These are phyloP conservation scores for Albula goreensis DNA, from an alignment of 2,113 vertebrate genomes.

Conservation along the genomic window DNA sequence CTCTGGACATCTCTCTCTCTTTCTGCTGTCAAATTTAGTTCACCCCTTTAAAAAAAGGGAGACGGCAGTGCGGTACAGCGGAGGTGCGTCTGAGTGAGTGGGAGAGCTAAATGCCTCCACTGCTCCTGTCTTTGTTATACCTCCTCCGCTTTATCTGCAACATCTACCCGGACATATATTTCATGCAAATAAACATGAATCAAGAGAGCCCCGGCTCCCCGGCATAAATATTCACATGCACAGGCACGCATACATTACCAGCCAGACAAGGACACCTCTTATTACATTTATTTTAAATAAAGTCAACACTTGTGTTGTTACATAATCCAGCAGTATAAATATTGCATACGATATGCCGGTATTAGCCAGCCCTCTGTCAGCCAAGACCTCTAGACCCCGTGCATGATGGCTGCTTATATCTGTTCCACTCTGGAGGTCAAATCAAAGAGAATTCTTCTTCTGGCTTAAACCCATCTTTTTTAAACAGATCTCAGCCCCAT, in stretches of 20 bases:
- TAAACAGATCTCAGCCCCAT: conserved; percentile 71
- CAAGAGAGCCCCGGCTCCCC: conserved; percentile 28
- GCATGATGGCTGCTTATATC: conserved; percentile 48
- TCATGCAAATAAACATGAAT: conserved; percentile 61
- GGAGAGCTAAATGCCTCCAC: conserved; percentile 4
- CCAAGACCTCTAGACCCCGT: not conserved
- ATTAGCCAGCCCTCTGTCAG: conserved; percentile 24
- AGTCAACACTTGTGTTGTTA: conserved; percentile 51
- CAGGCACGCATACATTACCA: conserved; percentile 50
- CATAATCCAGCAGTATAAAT: conserved; percentile 50
- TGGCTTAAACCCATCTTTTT: conserved; percentile 70
- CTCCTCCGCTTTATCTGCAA: conserved; percentile 23
- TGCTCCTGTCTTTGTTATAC: not conserved
- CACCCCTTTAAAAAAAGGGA: not conserved
- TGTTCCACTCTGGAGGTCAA: conserved; percentile 69
- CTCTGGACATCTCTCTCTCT: not conserved
- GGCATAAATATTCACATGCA: conserved; percentile 62
- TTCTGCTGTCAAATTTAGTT: not conserved
- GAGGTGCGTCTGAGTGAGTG: conserved; percentile 14
- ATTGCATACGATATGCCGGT: conserved; percentile 33
- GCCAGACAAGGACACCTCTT: conserved; percentile 52
- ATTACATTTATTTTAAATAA: conserved; percentile 55
- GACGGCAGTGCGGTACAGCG: not conserved
- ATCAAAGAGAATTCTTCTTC: conserved; percentile 75
- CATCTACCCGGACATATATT: conserved; percentile 55